Evolutionary conservation across 92 coral and sea anemone species (phyloP), one percentile per base, ranked within the genome.

Genomic region (Parazoanthus atlanticus): DNA sequence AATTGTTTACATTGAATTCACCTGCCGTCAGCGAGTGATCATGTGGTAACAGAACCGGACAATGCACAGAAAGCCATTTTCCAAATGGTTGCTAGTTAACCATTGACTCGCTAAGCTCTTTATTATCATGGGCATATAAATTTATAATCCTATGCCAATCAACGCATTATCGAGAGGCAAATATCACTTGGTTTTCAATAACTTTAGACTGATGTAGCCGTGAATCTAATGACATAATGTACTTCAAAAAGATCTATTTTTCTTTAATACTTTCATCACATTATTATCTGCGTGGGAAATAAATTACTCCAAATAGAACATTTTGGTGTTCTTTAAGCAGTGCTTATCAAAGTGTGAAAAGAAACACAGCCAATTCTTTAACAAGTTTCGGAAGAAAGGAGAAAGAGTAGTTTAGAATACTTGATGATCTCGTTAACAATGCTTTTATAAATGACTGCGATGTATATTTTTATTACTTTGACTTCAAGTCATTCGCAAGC

Each of bases 1-100:
- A 30, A n/a, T 25, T 78, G 82, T 78, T 78, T 43, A 78, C 66
- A 23, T 26, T 78, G 36, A 23, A 19, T 67, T 84, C 87, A 84
- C 87, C 87, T 84, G 87, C 32, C 29, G 65, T 43, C 17, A 38
- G 32, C 15, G 17, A 26, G 79, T 31, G 38, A 31, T 23, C 78
- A 21, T 36, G 67, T 26, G 66, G 56, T 29, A 71, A 43, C 79
- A 75, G 26, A 75, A 36, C n/a, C 67, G 28, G 87, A 70, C 87
- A 71, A 84, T 43, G 26, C 23, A 46, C 15, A 43, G 11, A 15
- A n/a, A 29, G 40, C 6, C 43, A 4, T 29, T 19, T 32, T 69
- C 58, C 32, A 21, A 52, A 29, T 67, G 38, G 78, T 13, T 17
- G 38, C 65, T n/a, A 78, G 76, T 29, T 16, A 29, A 78, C 34